Evolutionary conservation across 2,113 vertebrate species (phyloP), one percentile per base, ranked within the genome.

Genomic region (Pithys albifrons): DNA sequence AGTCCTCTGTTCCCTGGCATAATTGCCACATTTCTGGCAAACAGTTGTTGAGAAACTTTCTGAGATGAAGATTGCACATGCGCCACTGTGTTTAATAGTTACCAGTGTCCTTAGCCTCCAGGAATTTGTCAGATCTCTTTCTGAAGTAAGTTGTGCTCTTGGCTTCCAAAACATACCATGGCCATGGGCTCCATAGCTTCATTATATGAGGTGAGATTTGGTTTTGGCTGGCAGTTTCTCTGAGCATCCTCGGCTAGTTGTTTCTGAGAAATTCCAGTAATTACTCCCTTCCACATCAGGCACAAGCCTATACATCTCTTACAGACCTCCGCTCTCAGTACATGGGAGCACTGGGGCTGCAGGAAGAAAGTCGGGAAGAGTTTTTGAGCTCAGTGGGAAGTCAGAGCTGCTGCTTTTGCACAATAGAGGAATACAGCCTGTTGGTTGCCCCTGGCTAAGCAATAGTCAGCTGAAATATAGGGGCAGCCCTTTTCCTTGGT

Each of bases 21-120:
- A 64, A 72, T n/a, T 58, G 91, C 49, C 35, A 8, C 29, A 23
- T 39, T 97, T 93, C 88, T 82, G 52, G 45, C 58, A 69, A 93
- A 46, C 45, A 65, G 49, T 62, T 91, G 71, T 70, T 85, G 88
- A 65, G 54, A 96, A 93, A 76, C 54, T 72, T 85, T 84, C 65
- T 29, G 74, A 88, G 49, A 52, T 88, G 58, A 94, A 85, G 85
- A 82, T 6, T 89, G 61, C 52, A 59, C 10, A 29, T 18, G 33
- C 37, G 67, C 33, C 35, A 17, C 54, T 58, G 69, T 67, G 27
- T 78, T 85, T 85, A 69, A 91, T 23, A 92, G 49, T 31, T 72
- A 72, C 52, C 52, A 37, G 52, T 37, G 73, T 76, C 66, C 69
- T 86, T 58, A 54, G 51, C 39, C 82, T 88, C 49, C 70, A 89